Percentiles rank a stretch among this genome's conserved stretches.
Evolutionary conservation across 2,888 invertebrate species (phyloP).

Genomic region (Lasioglossum malachurum): DNA sequence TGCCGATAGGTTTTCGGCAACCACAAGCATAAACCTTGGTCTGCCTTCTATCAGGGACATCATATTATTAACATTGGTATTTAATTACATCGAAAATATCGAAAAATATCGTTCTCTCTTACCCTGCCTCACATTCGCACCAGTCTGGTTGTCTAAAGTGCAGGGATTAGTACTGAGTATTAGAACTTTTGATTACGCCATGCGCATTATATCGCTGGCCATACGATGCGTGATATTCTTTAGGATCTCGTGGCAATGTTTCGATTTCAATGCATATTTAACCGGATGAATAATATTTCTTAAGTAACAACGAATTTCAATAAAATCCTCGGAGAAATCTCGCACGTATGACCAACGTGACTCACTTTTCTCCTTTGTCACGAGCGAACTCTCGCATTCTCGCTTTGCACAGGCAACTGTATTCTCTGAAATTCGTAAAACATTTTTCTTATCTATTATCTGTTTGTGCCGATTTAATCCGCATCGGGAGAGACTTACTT

Average conservation of each 20-base stretch:
- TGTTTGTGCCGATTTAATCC: neutral
- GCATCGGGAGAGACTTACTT: constrained; percentile 64
- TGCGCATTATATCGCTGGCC: constrained; percentile 53
- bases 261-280: neutral
- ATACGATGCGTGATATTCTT: constrained; percentile 60
- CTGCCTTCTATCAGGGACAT: constrained; percentile 41
- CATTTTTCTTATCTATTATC: neutral
- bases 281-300: neutral
- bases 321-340: constrained; percentile 33
- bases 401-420: constrained; percentile 60
- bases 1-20: constrained; percentile 54
- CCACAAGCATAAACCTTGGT: constrained; percentile 67
- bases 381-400: constrained; percentile 64
- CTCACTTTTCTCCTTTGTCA: constrained; percentile 71
- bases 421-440: constrained; percentile 52
- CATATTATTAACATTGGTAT: neutral
- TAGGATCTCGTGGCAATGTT: neutral
- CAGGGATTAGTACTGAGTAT: constrained; percentile 74
- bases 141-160: constrained; percentile 71
- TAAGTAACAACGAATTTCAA: neutral
- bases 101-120: constrained; percentile 47
- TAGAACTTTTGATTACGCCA: constrained; percentile 69
- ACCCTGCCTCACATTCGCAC: constrained; percentile 74
- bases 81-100: neutral
- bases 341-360: constrained; percentile 63